Conservation (phyloP, 2,888 invertebrate species). For the Arenicola marina region DNA sequence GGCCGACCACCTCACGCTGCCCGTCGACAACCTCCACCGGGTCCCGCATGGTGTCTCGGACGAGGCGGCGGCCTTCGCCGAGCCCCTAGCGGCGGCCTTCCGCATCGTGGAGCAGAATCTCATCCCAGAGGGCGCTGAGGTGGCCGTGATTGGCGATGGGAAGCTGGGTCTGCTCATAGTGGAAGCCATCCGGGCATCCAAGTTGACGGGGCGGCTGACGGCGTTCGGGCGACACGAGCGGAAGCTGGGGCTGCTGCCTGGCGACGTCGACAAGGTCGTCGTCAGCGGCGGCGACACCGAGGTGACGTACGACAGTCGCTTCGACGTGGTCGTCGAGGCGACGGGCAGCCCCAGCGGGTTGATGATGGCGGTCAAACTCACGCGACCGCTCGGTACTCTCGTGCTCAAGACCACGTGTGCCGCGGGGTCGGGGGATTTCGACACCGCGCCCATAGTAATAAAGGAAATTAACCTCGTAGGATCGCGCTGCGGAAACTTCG, state of each 20-base stretch:
- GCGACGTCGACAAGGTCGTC: neutral
- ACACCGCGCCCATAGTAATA: conserved; percentile 25
- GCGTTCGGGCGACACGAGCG: conserved; percentile 19
- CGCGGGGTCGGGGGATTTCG: conserved; percentile 11
- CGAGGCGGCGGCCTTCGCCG: conserved; percentile 24
- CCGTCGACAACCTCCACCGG: conserved; percentile 19
- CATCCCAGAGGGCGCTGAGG: conserved; percentile 6
- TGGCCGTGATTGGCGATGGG: conserved; percentile 32
- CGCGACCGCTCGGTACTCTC: conserved; percentile 26
- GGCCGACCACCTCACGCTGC: conserved; percentile 27
- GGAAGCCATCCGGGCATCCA: conserved; percentile 7
- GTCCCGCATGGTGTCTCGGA: conserved; percentile 24
- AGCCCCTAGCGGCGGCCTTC: conserved; percentile 35
- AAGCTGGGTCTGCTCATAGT: conserved; percentile 29
- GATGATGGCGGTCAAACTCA: conserved; percentile 16
- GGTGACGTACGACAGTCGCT: conserved; percentile 2
- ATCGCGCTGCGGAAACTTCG: conserved; percentile 31
- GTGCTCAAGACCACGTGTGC: conserved; percentile 33
- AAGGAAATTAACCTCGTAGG: conserved; percentile 28
- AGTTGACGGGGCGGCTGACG: neutral
- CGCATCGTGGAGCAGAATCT: conserved; percentile 28
- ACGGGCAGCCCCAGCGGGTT: conserved; percentile 21
- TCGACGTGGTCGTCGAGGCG: conserved; percentile 27
- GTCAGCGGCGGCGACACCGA: neutral
- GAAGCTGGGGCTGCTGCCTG: conserved; percentile 16